Base-by-base conservation (phyloP, 2,113 vertebrate genomes). In the human (Homo sapiens) region DNA sequence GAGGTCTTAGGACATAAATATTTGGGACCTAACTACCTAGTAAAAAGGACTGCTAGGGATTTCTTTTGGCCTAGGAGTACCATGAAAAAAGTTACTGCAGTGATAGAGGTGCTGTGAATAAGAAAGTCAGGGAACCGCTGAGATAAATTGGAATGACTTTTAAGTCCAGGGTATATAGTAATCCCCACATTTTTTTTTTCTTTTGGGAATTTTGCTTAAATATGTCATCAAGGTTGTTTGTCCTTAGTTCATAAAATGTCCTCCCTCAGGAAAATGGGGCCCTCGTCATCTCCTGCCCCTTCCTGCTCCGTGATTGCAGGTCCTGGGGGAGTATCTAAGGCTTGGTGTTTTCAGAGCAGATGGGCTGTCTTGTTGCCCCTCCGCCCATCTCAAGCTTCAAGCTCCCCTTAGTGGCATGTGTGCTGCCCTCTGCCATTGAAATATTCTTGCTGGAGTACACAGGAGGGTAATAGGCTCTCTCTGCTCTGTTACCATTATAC, bases 401-500 rank as follows among this genome's bases (percentile, higher is more conserved):
- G 13, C 12, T 48, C n/a, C 18, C 5, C n/a, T 27, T 22, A 12
- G 17, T 2, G 14, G 20, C 6, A 8, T 5, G 1, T 14, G 18
- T 25, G 9, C 64, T 9, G 10, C n/a, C 40, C 5, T 70, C 40
- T 64, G 6, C 27, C 5, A 0, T 9, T 35, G 57, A 30, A 17
- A 5, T 17, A 1, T 32, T 76, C 68, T 48, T 40, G 57, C 35
- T 57, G 52, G 10, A n/a, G 35, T 0, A 0, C 61, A 17, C n/a
- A 14, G 50, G 43, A 48, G 30, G 35, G 48, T 20, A 20, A 6
- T 5, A 22, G 40, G 25, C 52, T 18, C 55, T 35, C 20, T 48
- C 14, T 13, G 11, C 0, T 38, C 43, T 50, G 6, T 59, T 50
- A 76, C 35, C 8, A 0, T 43, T 48, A 2, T 18, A 35, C 20